phyloP scores from a whole-genome alignment of 2,888 invertebrate genomes.

The Seladonia tumulorum region DNA sequence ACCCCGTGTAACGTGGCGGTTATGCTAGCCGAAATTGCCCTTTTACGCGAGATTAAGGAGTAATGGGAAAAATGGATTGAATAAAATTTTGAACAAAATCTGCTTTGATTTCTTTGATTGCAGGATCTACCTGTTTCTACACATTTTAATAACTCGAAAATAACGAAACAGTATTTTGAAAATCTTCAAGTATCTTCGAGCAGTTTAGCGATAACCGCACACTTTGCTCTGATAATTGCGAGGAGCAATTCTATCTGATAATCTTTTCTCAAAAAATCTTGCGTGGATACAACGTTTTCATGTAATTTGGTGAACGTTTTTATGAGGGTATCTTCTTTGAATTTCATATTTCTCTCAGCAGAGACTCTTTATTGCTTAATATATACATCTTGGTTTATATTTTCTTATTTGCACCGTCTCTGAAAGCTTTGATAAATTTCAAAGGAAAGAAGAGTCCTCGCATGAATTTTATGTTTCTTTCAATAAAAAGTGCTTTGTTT shows the following conservation, averaged over 20 bases:
- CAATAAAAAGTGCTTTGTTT: neutral
- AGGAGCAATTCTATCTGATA: neutral
- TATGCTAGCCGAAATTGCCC: neutral
- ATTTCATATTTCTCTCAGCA: neutral
- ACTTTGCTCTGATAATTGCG: too few relatives aligned
- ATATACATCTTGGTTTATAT: neutral
- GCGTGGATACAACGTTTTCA: neutral
- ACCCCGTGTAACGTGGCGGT: neutral
- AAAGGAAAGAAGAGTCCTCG: neutral
- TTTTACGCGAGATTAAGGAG: neutral
- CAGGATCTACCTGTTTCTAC: too few relatives aligned
- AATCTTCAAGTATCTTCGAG: neutral
- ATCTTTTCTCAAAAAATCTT: neutral
- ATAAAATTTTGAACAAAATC: neutral
- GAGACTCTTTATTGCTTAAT: neutral
- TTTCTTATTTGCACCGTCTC: neutral
- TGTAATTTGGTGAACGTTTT: neutral
- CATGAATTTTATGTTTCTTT: neutral
- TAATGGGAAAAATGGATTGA: slow-evolving; percentile 1
- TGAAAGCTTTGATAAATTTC: neutral
- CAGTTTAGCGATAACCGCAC: too few relatives aligned
- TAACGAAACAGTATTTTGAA: neutral
- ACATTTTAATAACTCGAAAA: too few relatives aligned
- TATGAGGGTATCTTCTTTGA: neutral
- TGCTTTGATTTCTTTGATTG: too few relatives aligned